phyloP scores from a whole-genome alignment of 1,140 invertebrate species.

The Tetragonula clypearis region DNA sequence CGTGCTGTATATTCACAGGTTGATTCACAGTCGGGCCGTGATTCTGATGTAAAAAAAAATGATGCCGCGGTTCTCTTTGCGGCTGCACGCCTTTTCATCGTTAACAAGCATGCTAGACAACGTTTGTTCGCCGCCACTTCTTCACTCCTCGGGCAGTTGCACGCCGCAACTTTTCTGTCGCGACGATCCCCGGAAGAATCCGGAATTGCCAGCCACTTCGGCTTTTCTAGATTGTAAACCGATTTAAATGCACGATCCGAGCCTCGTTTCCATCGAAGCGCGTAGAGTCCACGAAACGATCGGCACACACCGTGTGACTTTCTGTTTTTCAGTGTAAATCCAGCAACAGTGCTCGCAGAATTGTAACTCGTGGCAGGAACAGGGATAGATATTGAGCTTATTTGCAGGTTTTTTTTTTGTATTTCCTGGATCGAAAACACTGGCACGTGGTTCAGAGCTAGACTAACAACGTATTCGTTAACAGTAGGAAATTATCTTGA shows the following conservation, averaged over 20 bases:
- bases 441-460: not conserved
- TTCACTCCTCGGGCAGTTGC: not conserved
- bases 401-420: not conserved
- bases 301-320: not conserved
- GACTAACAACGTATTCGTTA: not conserved
- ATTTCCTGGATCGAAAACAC: not conserved
- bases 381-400: not conserved
- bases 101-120: slow-evolving; percentile 53
- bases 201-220: slow-evolving; percentile 42
- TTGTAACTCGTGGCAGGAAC: not conserved
- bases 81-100: slow-evolving; percentile 61
- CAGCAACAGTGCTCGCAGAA: too few species aligned
- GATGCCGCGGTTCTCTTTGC: not conserved
- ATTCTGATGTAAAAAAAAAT: not conserved
- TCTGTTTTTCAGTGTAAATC: not conserved
- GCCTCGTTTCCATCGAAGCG: not conserved
- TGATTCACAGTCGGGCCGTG: not conserved
- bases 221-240: slow-evolving; percentile 56
- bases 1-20: not conserved
- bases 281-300: not conserved
- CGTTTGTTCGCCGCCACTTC: slow-evolving; percentile 39
- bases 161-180: slow-evolving; percentile 25
- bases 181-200: slow-evolving; percentile 41
- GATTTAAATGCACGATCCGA: slow-evolving; percentile 39
- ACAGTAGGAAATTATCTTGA: too few species aligned